A percentile compares a stretch with the other conserved stretches of the same genome.
Conservation (phyloP, 2,797 vertebrate genomes). For the Tragelaphus eurycerus region DNA sequence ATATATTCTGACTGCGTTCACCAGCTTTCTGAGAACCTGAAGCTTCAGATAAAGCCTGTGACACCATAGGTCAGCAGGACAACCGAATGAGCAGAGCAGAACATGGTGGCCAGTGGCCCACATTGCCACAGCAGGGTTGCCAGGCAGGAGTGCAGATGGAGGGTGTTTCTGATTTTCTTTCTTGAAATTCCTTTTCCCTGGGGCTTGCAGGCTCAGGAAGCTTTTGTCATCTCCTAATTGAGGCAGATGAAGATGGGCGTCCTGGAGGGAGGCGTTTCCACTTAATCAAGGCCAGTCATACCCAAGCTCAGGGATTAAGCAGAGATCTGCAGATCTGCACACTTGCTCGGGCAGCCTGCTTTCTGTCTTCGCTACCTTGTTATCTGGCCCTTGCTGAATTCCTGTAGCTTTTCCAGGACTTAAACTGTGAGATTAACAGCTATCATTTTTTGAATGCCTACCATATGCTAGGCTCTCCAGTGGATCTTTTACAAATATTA, state of each 20-base stretch:
- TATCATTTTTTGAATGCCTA: constrained; percentile 70
- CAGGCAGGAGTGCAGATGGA: neutral
- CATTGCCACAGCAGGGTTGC: neutral
- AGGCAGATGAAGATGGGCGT: constrained; percentile 61
- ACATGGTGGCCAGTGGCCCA: neutral
- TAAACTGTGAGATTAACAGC: constrained; percentile 74
- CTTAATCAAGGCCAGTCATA: constrained; percentile 66
- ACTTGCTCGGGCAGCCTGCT: constrained; percentile 66
- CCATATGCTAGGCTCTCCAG: constrained; percentile 68
- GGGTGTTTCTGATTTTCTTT: constrained; percentile 61
- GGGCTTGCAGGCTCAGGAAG: constrained; percentile 50
- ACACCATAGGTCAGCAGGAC: neutral
- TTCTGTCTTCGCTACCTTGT: constrained; percentile 73
- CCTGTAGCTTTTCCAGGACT: constrained; percentile 74
- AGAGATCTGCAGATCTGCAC: constrained; percentile 57
- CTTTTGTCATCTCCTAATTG: constrained; percentile 72
- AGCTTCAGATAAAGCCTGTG: neutral
- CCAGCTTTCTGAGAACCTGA: neutral
- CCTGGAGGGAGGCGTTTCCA: constrained; percentile 61
- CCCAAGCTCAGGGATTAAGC: constrained; percentile 58
- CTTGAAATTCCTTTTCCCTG: constrained; percentile 49
- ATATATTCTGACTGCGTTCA: neutral
- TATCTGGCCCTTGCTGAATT: constrained; percentile 72
- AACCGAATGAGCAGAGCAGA: neutral
- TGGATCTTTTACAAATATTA: constrained; percentile 63